phyloP scores from a whole-genome alignment of 64 coral and sea anemone genomes.

The Stylophora pistillata region DNA sequence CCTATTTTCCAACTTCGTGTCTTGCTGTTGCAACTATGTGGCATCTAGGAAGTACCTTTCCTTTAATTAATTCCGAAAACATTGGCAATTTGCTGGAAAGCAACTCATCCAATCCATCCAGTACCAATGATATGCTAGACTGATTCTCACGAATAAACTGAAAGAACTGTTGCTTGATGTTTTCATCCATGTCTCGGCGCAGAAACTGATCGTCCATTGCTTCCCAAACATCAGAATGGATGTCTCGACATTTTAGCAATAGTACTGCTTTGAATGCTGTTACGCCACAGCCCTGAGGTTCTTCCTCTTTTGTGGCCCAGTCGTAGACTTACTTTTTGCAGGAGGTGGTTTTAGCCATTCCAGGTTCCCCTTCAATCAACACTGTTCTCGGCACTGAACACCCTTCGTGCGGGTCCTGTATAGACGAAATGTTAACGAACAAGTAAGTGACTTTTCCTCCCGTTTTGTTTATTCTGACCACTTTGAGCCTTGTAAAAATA shows the following conservation, averaged over 20 bases:
- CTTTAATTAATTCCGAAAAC: neutral
- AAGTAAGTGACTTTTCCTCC: neutral
- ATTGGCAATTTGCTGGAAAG: neutral
- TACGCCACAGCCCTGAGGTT: neutral
- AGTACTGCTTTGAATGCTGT: constrained; percentile 14
- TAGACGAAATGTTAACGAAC: neutral
- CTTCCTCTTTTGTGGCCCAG: neutral
- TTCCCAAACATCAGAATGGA: neutral
- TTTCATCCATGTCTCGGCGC: constrained; percentile 17
- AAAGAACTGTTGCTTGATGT: neutral
- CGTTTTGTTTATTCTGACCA: neutral
- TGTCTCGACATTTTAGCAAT: constrained; percentile 18
- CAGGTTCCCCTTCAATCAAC: neutral
- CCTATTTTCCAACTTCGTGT: neutral
- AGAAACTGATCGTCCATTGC: constrained; percentile 26
- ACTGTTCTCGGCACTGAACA: neutral
- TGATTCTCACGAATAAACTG: constrained; percentile 14
- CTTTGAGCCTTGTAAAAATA: neutral
- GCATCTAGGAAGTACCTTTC: neutral
- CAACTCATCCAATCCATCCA: constrained; percentile 39
- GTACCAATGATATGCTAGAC: constrained; percentile 3
- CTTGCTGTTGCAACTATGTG: neutral
- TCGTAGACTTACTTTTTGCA: constrained; percentile 1
- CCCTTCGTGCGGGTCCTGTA: neutral
- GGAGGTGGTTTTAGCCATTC: neutral